Evolutionary conservation across 2,888 invertebrate genomes (phyloP).

Genomic region (Drosophila paramelanica): DNA sequence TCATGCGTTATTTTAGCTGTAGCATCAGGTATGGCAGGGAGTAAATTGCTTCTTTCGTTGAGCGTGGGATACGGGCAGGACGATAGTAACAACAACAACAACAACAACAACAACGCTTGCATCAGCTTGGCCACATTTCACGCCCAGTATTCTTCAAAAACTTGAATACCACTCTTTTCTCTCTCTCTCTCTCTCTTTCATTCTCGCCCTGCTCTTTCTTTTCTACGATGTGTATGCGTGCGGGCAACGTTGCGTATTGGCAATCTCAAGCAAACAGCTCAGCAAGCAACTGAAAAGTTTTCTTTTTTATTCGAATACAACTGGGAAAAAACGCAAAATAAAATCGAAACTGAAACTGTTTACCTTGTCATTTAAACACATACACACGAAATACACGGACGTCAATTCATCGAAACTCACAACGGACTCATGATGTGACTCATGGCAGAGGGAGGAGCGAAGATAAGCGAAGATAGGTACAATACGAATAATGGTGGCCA

Average conservation of each 20-base stretch:
- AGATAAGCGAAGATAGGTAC: neutral
- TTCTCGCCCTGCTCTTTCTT: neutral
- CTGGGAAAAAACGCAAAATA: constrained; percentile 34
- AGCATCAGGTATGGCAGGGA: constrained; percentile 11
- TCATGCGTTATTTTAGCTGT: constrained; percentile 32
- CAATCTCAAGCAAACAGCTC: constrained; percentile 52
- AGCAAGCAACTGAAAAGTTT: constrained; percentile 37
- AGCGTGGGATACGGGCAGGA: constrained; percentile 1
- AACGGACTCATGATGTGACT: constrained; percentile 4
- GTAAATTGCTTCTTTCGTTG: constrained; percentile 31
- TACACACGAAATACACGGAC: constrained; percentile 2
- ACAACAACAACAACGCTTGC: constrained; percentile 10
- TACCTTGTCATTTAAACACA: constrained; percentile 41
- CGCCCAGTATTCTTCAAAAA: constrained; percentile 38
- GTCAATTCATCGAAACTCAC: constrained; percentile 6
- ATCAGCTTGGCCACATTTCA: constrained; percentile 34
- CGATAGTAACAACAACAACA: constrained; percentile 16
- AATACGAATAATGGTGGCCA: constrained; percentile 2
- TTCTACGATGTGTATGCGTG: constrained; percentile 4
- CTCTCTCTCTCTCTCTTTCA: constrained; percentile 8
- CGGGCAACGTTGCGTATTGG: constrained; percentile 62
- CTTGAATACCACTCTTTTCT: constrained; percentile 24
- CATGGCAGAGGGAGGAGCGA: neutral
- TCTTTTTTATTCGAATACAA: constrained; percentile 33
- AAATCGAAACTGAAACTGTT: constrained; percentile 62